A percentile compares a stretch with the other conserved stretches of the same genome.
Evolutionary conservation across 2,797 vertebrate genomes (phyloP).

Genomic region (Chloroceryle inda): DNA sequence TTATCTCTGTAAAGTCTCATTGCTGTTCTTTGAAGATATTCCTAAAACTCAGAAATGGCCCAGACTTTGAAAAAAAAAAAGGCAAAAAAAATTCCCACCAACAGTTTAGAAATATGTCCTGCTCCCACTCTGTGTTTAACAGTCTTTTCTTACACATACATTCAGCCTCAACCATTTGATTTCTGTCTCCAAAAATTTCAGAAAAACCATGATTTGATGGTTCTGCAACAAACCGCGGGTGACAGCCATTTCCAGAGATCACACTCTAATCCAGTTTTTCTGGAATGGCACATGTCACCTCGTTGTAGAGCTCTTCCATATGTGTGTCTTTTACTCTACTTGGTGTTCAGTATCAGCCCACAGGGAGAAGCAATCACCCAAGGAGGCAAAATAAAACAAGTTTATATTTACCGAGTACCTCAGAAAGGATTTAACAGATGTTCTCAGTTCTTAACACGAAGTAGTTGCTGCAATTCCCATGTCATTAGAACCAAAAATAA

Average conservation of each 20-base stretch:
- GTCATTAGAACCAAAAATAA: not conserved
- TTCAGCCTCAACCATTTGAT: not conserved
- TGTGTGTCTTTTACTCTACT: not conserved
- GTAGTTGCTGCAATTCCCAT: not conserved
- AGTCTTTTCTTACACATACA: not conserved
- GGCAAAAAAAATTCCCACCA: not conserved
- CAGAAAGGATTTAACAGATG: not conserved
- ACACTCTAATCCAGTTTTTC: not conserved
- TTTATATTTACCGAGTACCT: not conserved
- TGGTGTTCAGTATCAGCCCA: fast-evolving
- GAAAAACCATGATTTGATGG: not conserved
- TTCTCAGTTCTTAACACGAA: not conserved
- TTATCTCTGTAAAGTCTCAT: not conserved
- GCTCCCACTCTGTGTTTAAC: not conserved
- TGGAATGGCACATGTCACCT: not conserved
- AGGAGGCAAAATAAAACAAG: not conserved
- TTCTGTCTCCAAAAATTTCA: not conserved
- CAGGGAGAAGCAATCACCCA: not conserved
- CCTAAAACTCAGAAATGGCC: not conserved
- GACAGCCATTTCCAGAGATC: not conserved
- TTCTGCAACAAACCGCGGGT: fast-evolving
- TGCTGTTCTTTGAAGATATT: conserved; percentile 12
- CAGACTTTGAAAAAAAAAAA: not conserved
- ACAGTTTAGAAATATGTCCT: not conserved
- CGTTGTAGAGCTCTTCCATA: not conserved